Conservation (phyloP, 2,888 invertebrate species). For the Drosophila glabriapex region DNA sequence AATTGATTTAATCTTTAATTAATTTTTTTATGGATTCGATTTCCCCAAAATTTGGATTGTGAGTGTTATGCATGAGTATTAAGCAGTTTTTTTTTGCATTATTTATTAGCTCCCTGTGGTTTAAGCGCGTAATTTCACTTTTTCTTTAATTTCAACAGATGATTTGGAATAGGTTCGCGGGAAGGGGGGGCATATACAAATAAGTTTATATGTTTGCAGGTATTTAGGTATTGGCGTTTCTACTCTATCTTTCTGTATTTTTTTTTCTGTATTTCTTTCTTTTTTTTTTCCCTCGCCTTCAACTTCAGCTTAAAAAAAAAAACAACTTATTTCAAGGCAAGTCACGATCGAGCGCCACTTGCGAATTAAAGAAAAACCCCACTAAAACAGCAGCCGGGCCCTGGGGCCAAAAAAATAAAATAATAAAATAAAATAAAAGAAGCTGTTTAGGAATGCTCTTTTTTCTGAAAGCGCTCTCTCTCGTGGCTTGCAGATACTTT, state of each 20-base stretch:
- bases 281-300: constrained; percentile 19
- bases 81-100: constrained; percentile 9
- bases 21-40: constrained; percentile 25
- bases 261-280: constrained; percentile 1
- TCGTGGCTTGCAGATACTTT: constrained; percentile 3
- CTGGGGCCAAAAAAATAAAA: constrained; percentile 38
- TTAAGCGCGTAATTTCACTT: constrained; percentile 45
- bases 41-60: constrained; percentile 5
- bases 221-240: constrained; percentile 1
- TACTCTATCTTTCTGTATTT: background rate
- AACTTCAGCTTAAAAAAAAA: constrained; percentile 36
- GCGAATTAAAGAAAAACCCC: constrained; percentile 72
- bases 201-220: background rate
- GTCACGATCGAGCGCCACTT: constrained; percentile 72
- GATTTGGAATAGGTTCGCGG: constrained; percentile 1
- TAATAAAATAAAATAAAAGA: background rate
- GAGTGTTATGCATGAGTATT: constrained; percentile 22
- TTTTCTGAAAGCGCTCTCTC: background rate
- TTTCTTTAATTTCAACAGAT: constrained; percentile 32
- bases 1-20: background rate
- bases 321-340: constrained; percentile 68
- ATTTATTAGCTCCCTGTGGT: constrained; percentile 2
- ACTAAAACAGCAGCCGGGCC: constrained; percentile 34
- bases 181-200: background rate
- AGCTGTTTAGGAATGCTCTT: background rate